Conservation (phyloP, 2,113 vertebrate genomes). For the Prunella himalayana region DNA sequence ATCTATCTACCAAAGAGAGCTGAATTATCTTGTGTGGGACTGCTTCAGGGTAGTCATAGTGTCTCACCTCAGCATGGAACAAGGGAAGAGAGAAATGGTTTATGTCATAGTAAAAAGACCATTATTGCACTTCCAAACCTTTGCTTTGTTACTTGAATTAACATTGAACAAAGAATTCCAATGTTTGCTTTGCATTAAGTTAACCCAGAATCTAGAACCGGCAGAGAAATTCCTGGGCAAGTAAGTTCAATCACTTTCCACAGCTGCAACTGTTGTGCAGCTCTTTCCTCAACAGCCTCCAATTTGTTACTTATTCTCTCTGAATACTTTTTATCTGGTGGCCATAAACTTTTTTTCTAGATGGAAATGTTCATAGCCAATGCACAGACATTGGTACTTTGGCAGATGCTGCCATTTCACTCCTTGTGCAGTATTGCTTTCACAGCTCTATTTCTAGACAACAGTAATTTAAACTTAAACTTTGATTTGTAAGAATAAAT, state of each 20-base stretch:
- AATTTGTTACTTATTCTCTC: neutral
- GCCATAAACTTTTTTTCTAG: neutral
- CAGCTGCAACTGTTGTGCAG: neutral
- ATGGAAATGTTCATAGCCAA: neutral
- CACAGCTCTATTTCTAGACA: neutral
- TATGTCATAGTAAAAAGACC: neutral
- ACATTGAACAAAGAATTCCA: neutral
- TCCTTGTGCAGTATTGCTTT: neutral
- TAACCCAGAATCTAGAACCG: neutral
- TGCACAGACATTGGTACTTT: accelerated
- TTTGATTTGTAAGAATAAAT: neutral
- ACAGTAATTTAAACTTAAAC: neutral
- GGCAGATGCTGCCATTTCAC: neutral
- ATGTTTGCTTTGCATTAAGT: neutral
- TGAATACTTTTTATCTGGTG: neutral
- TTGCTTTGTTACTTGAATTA: neutral
- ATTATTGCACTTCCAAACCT: neutral
- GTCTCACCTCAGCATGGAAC: neutral
- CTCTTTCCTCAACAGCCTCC: neutral
- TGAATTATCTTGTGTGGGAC: neutral
- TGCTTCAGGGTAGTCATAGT: neutral
- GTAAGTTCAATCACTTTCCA: neutral
- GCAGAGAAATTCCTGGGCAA: neutral
- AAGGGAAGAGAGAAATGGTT: neutral
- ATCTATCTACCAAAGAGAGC: neutral